Percentiles rank a stretch among this genome's conserved stretches.
Evolutionary conservation across 2,797 vertebrate species (phyloP).

Genomic region (Podarcis lilfordi): DNA sequence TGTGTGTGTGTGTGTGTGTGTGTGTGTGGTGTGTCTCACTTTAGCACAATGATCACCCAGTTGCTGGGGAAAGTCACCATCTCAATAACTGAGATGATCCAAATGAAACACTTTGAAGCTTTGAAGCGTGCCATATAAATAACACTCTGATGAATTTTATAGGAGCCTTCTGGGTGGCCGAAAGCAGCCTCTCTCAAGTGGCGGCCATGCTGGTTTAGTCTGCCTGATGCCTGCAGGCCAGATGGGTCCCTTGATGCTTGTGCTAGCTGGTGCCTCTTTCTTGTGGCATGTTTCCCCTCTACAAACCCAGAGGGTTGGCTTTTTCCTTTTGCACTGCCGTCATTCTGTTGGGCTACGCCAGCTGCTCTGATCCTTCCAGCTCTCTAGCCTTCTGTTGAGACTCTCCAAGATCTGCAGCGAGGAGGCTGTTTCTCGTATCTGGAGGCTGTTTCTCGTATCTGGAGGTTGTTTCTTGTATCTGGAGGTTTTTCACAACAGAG

Average conservation of each 20-base stretch:
- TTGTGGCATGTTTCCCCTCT: neutral
- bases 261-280: neutral
- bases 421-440: neutral
- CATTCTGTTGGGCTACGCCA: neutral
- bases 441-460: neutral
- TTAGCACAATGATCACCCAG: neutral
- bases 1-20: too few relatives aligned
- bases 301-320: neutral
- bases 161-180: neutral
- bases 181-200: neutral
- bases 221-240: neutral
- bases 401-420: neutral
- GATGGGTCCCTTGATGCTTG: neutral
- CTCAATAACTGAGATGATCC: neutral
- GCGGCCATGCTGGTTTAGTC: neutral
- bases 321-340: neutral
- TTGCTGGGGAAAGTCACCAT: neutral
- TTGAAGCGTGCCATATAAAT: neutral
- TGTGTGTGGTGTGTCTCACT: neutral
- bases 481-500: neutral
- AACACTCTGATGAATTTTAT: neutral
- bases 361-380: neutral
- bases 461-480: neutral
- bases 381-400: neutral
- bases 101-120: neutral